A percentile compares a stretch with the other conserved stretches of the same genome.
Evolutionary conservation across 30 jellyfish, hydroid and myxozoan genomes (phyloP).

Genomic region (Aurelia coerulea): DNA sequence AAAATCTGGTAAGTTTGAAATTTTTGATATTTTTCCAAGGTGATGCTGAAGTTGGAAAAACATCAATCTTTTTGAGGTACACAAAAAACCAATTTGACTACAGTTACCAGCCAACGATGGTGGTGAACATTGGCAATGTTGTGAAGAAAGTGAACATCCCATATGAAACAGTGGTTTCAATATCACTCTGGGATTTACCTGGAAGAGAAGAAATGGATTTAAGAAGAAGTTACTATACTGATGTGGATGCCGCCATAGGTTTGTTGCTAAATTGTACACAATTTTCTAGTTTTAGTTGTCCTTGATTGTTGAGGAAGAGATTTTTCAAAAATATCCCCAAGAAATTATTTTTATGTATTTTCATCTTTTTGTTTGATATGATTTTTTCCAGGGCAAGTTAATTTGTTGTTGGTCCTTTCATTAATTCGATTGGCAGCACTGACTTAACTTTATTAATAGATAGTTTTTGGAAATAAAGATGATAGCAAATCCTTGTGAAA

Average conservation of each 20-base stretch:
- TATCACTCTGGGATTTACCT: slow-evolving; percentile 93
- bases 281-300: not conserved
- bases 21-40: slow-evolving; percentile 40
- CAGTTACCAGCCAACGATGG: slow-evolving; percentile 97
- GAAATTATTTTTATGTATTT: too few species aligned
- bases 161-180: slow-evolving; percentile 86
- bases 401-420: too few species aligned
- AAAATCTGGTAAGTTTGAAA: too few species aligned
- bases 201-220: slow-evolving; percentile 97
- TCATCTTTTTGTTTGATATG: too few species aligned
- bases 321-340: too few species aligned
- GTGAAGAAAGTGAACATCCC: slow-evolving; percentile 91
- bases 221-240: slow-evolving; percentile 87
- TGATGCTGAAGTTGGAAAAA: slow-evolving; percentile 96
- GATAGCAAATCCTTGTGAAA: too few species aligned
- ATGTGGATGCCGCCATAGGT: slow-evolving; percentile 97
- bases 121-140: slow-evolving; percentile 93
- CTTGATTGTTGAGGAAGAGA: too few species aligned
- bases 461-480: too few species aligned
- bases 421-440: too few species aligned
- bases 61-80: slow-evolving; percentile 89
- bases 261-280: not conserved
- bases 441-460: too few species aligned
- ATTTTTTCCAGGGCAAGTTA: too few species aligned
- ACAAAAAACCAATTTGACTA: slow-evolving; percentile 91